These are phyloP conservation scores for Brachynemurus nebulosus DNA, from an alignment of 2,888 invertebrate genomes.

Conservation along the genomic window DNA sequence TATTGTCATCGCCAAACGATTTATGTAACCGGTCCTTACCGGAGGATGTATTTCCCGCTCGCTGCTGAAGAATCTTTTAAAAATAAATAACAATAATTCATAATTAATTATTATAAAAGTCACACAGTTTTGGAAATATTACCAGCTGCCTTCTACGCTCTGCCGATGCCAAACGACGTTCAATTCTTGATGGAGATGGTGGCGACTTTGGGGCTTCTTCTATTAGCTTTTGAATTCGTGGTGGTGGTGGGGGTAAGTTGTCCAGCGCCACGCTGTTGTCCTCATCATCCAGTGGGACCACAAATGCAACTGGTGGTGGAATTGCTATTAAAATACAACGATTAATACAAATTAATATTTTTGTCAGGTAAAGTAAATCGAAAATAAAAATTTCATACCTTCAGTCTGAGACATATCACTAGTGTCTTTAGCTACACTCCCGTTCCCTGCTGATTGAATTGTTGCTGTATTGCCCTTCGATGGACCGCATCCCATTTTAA, in stretches of 20 bases:
- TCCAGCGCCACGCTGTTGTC: conserved; percentile 24
- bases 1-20: background rate
- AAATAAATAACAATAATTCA: background rate
- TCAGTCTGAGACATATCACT: conserved; percentile 16
- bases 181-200: conserved; percentile 5
- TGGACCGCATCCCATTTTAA: conserved; percentile 37
- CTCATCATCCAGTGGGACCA: conserved; percentile 41
- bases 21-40: background rate
- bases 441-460: conserved; percentile 26
- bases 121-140: background rate
- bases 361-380: background rate
- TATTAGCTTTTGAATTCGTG: conserved; percentile 3
- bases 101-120: background rate
- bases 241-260: conserved; percentile 1
- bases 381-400: background rate
- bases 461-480: conserved; percentile 25
- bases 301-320: conserved; percentile 41
- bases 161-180: conserved; percentile 7
- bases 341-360: background rate
- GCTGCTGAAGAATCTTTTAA: conserved; percentile 5
- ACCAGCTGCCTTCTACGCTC: conserved; percentile 5
- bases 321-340: conserved; percentile 9
- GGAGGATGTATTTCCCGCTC: conserved; percentile 2
- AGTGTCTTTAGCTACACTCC: conserved; percentile 16
- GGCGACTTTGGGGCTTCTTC: conserved; percentile 3